Evolutionary conservation across 2,888 invertebrate species (phyloP).

Genomic region (Agrotis segetum): DNA sequence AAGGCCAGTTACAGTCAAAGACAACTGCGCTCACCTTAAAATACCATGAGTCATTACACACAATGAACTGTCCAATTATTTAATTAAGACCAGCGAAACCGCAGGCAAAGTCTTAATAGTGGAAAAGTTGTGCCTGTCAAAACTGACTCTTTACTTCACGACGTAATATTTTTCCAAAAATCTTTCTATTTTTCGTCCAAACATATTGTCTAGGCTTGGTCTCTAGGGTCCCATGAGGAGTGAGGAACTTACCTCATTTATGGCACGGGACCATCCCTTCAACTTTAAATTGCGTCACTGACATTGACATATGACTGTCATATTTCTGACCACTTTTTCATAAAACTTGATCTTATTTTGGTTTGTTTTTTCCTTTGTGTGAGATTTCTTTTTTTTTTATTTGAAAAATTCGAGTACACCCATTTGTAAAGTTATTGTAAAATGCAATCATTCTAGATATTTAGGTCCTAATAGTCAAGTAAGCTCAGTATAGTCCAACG

Average conservation of each 20-base stretch:
- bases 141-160: neutral
- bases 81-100: too few species aligned
- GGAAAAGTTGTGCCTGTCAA: neutral
- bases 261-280: constrained; percentile 36
- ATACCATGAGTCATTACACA: too few species aligned
- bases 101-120: too few species aligned
- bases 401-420: neutral
- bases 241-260: constrained; percentile 58
- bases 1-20: too few species aligned
- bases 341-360: constrained; percentile 38
- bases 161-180: constrained; percentile 17
- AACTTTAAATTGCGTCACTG: constrained; percentile 47
- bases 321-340: constrained; percentile 53
- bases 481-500: too few species aligned
- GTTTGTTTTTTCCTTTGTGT: constrained; percentile 28
- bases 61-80: too few species aligned
- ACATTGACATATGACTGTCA: constrained; percentile 50
- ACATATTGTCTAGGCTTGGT: constrained; percentile 24
- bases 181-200: constrained; percentile 14
- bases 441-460: neutral
- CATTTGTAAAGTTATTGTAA: too few species aligned
- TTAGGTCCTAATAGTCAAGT: too few species aligned
- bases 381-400: constrained; percentile 2
- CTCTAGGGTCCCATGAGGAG: constrained; percentile 48
- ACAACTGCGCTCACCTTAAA: too few species aligned